Evolutionary conservation across 2,797 vertebrate species (phyloP).

Genomic region (Micromesistius poutassou): DNA sequence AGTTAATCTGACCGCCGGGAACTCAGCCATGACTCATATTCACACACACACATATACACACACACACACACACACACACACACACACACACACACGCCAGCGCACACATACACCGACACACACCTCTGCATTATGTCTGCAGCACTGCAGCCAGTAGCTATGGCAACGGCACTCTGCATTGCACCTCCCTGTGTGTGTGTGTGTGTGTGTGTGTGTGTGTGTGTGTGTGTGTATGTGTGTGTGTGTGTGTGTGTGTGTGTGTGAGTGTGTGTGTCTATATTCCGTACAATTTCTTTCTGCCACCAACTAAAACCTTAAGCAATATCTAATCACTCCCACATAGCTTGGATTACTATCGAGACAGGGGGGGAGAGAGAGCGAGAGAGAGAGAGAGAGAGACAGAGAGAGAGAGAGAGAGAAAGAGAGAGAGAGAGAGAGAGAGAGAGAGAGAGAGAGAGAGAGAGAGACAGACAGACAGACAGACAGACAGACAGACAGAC

Average conservation of each 20-base stretch:
- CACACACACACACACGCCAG: slow-evolving; percentile 39
- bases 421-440: not conserved
- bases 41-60: slow-evolving; percentile 26
- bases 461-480: not conserved
- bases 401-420: not conserved
- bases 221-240: slow-evolving; percentile 50
- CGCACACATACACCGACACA: not conserved
- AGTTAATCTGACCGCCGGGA: slow-evolving; percentile 71
- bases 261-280: slow-evolving; percentile 42
- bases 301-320: slow-evolving; percentile 51
- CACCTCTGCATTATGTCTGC: not conserved
- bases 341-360: too few relatives aligned
- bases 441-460: not conserved
- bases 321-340: slow-evolving; percentile 25
- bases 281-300: slow-evolving; percentile 50
- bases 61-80: slow-evolving; percentile 21
- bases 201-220: slow-evolving; percentile 21
- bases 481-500: not conserved
- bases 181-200: slow-evolving; percentile 58
- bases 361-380: not conserved
- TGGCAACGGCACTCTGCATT: slow-evolving; percentile 63
- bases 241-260: slow-evolving; percentile 57
- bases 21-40: slow-evolving; percentile 50
- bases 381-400: not conserved
- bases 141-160: slow-evolving; percentile 59